Conservation (phyloP, 2,113 vertebrate species). For the Pao palembangensis region DNA sequence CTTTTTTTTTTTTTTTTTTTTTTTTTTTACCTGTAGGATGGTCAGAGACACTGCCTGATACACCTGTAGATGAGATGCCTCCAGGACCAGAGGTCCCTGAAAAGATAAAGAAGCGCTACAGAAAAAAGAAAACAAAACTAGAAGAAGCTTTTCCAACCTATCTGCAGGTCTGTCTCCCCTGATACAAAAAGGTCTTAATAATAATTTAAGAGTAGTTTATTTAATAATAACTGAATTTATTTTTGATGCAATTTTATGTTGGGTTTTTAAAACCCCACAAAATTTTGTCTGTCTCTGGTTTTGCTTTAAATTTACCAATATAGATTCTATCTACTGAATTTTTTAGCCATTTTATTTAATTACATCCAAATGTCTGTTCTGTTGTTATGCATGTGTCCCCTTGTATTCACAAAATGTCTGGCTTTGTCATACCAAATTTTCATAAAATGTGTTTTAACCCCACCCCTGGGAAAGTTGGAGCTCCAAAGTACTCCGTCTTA, state of each 20-base stretch:
- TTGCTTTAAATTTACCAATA: background rate
- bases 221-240: too few species aligned
- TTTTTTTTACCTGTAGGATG: conserved; percentile 69
- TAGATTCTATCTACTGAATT: too few species aligned
- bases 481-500: conserved; percentile 45
- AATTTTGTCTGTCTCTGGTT: background rate
- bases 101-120: conserved; percentile 95
- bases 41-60: conserved; percentile 83
- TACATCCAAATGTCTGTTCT: background rate
- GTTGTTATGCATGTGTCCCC: too few species aligned
- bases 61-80: conserved; percentile 81
- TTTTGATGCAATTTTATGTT: background rate
- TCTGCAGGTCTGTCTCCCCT: conserved; percentile 79
- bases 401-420: conserved; percentile 18
- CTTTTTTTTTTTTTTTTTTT: background rate
- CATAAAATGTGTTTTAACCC: conserved; percentile 30
- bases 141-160: conserved; percentile 95
- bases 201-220: too few species aligned
- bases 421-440: conserved; percentile 26
- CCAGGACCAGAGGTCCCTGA: conserved; percentile 84
- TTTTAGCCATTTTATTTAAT: background rate
- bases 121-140: conserved; percentile 97
- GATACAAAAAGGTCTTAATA: too few species aligned
- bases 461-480: conserved; percentile 33
- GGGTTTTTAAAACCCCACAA: background rate